These are phyloP conservation scores for Pogonognathellus flavescens DNA, from an alignment of 1,140 invertebrate species.

Conservation along the genomic window DNA sequence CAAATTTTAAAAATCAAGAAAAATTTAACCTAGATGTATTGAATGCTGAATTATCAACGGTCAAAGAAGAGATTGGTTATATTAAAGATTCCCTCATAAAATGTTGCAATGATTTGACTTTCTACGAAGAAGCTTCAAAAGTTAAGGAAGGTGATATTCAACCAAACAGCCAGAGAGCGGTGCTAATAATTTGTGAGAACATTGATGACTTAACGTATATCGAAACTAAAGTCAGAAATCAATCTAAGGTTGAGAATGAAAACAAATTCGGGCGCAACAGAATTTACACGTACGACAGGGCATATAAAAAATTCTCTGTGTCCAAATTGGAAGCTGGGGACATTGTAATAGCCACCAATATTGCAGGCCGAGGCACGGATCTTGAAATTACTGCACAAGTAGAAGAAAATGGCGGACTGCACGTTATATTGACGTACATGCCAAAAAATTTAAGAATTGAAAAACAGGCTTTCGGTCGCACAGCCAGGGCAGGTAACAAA, in stretches of 20 bases:
- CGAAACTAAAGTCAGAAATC: background rate
- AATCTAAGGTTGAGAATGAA: background rate
- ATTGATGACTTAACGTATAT: constrained; percentile 65
- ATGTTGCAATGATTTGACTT: no score
- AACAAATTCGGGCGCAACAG: background rate
- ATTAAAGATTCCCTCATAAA: no score
- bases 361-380: constrained; percentile 70
- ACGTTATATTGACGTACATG: constrained; percentile 67
- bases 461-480: constrained; percentile 65
- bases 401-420: constrained; percentile 57
- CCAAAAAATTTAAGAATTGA: constrained; percentile 65
- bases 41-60: no score
- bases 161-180: no score
- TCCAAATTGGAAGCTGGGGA: background rate
- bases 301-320: no score
- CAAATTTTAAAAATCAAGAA: no score
- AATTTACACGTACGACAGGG: no score
- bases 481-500: constrained; percentile 63
- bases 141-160: no score
- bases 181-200: constrained; percentile 69
- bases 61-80: no score
- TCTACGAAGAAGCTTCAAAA: no score
- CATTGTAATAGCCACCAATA: constrained; percentile 69
- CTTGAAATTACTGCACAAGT: constrained; percentile 67
- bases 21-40: no score